These are phyloP conservation scores for Lytechinus variegatus DNA, from an alignment of 35 echinoderm and acorn worm species.

Conservation along the genomic window DNA sequence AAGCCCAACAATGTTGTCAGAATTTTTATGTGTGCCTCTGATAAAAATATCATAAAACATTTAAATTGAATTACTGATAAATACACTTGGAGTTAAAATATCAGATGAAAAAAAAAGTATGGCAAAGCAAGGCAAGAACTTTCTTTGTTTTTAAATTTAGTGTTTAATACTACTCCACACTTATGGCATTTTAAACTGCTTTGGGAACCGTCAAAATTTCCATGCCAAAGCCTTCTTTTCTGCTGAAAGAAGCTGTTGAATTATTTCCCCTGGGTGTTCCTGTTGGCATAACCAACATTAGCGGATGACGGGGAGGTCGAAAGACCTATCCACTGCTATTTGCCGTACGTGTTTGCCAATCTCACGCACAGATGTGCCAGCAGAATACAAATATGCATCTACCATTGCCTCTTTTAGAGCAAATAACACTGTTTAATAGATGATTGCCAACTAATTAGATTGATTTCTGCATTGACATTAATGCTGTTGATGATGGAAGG, in stretches of 20 bases:
- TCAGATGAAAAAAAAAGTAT: too few relatives aligned
- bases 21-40: too few relatives aligned
- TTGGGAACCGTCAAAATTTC: background rate
- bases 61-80: too few relatives aligned
- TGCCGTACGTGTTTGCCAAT: background rate
- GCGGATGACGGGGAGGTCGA: background rate
- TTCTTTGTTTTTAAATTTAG: background rate
- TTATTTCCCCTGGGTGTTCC: background rate
- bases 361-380: background rate
- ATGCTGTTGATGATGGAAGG: background rate
- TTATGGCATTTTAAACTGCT: too few relatives aligned
- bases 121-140: too few relatives aligned
- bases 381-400: background rate
- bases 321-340: background rate
- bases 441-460: background rate
- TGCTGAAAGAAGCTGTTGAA: background rate
- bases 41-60: too few relatives aligned
- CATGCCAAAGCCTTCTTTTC: background rate
- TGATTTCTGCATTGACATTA: background rate
- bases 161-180: background rate
- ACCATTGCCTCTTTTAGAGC: background rate
- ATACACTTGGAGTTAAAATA: too few relatives aligned
- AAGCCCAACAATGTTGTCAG: too few relatives aligned
- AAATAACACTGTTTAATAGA: background rate
- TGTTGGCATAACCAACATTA: conserved; percentile 1